Conservation (phyloP, 2,797 vertebrate genomes). For the Loris lydekkerianus region DNA sequence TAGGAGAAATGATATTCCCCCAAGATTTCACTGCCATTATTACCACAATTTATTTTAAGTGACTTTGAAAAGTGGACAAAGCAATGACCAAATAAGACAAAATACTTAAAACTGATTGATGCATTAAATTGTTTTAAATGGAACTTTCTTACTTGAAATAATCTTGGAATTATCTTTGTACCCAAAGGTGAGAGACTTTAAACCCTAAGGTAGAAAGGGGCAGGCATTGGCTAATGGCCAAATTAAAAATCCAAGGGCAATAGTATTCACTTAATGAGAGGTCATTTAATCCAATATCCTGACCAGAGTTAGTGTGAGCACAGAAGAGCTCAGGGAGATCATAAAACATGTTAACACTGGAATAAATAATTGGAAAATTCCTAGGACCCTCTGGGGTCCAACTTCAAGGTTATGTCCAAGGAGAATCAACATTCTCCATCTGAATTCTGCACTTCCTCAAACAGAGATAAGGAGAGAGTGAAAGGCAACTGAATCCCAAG, state of each 20-base stretch:
- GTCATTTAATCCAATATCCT: slow-evolving; percentile 79
- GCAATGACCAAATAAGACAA: slow-evolving; percentile 55
- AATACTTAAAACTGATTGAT: slow-evolving; percentile 58
- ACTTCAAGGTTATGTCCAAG: slow-evolving; percentile 77
- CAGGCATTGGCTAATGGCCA: slow-evolving; percentile 63
- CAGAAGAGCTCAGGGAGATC: slow-evolving; percentile 72
- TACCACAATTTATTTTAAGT: neutral
- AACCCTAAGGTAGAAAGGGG: slow-evolving; percentile 61
- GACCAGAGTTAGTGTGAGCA: slow-evolving; percentile 63
- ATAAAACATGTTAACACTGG: slow-evolving; percentile 76
- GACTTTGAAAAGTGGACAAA: slow-evolving; percentile 59
- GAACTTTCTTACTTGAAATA: slow-evolving; percentile 73
- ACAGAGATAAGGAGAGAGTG: slow-evolving; percentile 63
- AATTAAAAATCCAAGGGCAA: slow-evolving; percentile 74
- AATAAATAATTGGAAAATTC: slow-evolving; percentile 81
- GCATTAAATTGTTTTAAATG: slow-evolving; percentile 74
- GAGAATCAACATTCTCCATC: slow-evolving; percentile 68
- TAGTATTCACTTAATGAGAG: slow-evolving; percentile 77
- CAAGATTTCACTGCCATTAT: slow-evolving; percentile 35
- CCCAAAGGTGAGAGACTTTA: slow-evolving; percentile 60
- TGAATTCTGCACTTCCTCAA: slow-evolving; percentile 61
- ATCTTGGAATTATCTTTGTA: slow-evolving; percentile 72
- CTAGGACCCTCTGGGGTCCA: slow-evolving; percentile 67
- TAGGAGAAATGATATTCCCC: neutral
- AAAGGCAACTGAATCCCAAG: slow-evolving; percentile 58